These are phyloP conservation scores for Copidosoma aretas DNA, from an alignment of 2,888 invertebrate species.

Conservation along the genomic window DNA sequence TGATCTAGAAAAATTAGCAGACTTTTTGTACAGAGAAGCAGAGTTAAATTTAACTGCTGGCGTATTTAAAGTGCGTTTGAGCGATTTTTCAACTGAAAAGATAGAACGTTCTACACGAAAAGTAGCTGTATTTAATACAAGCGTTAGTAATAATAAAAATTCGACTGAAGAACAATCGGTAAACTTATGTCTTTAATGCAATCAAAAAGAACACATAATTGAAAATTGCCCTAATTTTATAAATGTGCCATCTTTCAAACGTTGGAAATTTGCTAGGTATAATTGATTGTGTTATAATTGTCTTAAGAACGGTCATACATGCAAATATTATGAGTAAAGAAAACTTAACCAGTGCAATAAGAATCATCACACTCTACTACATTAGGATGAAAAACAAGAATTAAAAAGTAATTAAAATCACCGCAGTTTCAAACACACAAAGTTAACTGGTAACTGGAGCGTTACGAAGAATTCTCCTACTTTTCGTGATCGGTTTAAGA, in stretches of 20 bases:
- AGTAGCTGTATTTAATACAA: too few relatives aligned
- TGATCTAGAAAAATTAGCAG: background rate
- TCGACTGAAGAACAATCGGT: background rate
- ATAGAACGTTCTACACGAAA: background rate
- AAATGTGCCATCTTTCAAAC: background rate
- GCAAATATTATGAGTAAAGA: background rate
- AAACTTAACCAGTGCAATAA: background rate
- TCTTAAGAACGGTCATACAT: background rate
- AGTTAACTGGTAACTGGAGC: background rate
- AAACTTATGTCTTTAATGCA: background rate
- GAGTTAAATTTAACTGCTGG: background rate
- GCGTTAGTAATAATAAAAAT: background rate
- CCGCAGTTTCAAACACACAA: background rate
- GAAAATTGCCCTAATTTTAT: background rate
- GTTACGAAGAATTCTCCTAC: background rate
- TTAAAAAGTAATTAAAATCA: background rate
- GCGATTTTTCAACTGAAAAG: background rate
- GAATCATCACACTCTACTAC: background rate
- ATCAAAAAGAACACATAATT: background rate
- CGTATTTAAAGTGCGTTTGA: background rate
- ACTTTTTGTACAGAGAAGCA: background rate
- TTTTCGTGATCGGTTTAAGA: background rate
- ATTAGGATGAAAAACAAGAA: background rate
- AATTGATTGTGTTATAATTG: background rate
- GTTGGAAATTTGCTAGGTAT: background rate